phyloP scores from a whole-genome alignment of 1,140 invertebrate species.

The Parapsyche elsis region DNA sequence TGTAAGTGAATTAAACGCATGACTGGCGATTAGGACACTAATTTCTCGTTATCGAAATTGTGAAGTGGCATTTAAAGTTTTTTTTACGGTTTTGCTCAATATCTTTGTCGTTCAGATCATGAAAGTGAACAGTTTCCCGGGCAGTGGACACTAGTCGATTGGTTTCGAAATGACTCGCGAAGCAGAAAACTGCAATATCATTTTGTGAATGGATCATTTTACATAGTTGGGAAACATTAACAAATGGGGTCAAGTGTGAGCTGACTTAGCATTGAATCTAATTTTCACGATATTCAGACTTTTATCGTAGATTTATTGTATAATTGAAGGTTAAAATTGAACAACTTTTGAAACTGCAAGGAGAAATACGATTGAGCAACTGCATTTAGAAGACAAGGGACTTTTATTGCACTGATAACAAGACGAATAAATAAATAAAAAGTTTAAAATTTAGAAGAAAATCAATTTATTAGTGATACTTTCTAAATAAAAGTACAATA shows the following conservation, averaged over 20 bases:
- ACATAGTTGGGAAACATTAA: conserved; percentile 7
- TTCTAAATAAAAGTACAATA: conserved; percentile 12
- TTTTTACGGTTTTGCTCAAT: conserved; percentile 40
- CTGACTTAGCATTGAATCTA: conserved; percentile 11
- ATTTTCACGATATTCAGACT: conserved; percentile 14
- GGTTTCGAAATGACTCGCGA: conserved; percentile 29
- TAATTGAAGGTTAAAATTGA: not conserved
- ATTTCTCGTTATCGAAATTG: conserved; percentile 9
- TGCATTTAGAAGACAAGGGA: too few relatives aligned
- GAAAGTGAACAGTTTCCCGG: conserved; percentile 4
- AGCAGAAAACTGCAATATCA: conserved; percentile 47
- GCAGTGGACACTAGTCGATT: not conserved
- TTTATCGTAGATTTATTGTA: not conserved
- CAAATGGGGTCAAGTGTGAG: conserved; percentile 37
- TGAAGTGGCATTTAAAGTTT: conserved; percentile 2
- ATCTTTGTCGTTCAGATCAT: not conserved
- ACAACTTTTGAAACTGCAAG: too few relatives aligned
- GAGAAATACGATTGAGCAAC: too few relatives aligned
- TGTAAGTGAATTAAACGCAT: conserved; percentile 21
- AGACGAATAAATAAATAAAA: not conserved
- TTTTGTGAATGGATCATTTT: conserved; percentile 14
- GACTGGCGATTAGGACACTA: conserved; percentile 31
- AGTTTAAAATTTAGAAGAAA: not conserved
- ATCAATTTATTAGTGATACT: conserved; percentile 14
- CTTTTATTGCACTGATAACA: too few relatives aligned